Evolutionary conservation across 2,888 invertebrate species (phyloP).

Genomic region (Phaedon cochleariae): DNA sequence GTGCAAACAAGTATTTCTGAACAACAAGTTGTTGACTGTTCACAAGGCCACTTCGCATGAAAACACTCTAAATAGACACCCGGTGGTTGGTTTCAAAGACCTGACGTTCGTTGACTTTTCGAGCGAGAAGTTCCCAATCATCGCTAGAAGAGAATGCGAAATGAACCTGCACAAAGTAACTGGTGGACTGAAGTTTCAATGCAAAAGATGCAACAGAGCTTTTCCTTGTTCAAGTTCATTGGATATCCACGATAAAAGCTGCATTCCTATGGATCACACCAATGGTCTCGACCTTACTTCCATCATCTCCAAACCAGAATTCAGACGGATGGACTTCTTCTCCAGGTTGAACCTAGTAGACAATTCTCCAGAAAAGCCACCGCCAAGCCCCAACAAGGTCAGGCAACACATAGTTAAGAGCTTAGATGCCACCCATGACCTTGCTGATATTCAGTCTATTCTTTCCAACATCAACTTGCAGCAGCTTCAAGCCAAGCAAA

Average conservation of each 20-base stretch:
- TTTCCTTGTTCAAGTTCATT: constrained; percentile 76
- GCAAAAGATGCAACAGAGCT: constrained; percentile 75
- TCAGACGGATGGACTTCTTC: constrained; percentile 80
- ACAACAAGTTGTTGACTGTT: constrained; percentile 74
- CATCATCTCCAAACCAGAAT: constrained; percentile 65
- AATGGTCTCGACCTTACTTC: constrained; percentile 56
- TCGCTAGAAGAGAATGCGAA: constrained; percentile 78
- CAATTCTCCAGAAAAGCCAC: constrained; percentile 64
- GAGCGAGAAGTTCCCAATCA: constrained; percentile 79
- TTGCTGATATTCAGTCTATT: constrained; percentile 88
- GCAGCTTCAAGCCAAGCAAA: constrained; percentile 65
- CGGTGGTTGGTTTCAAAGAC: constrained; percentile 75
- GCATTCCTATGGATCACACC: constrained; percentile 50
- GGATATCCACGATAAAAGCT: constrained; percentile 72
- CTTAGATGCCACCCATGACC: constrained; percentile 72
- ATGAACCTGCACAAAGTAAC: constrained; percentile 69
- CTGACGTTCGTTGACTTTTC: constrained; percentile 83
- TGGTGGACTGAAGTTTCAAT: constrained; percentile 70
- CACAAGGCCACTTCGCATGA: constrained; percentile 74
- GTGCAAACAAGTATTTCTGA: constrained; percentile 79
- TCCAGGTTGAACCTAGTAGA: constrained; percentile 81
- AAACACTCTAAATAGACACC: constrained; percentile 57
- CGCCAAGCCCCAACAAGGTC: constrained; percentile 45
- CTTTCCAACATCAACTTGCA: constrained; percentile 79
- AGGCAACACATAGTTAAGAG: constrained; percentile 51